Percentiles rank a stretch among this genome's conserved stretches.
phyloP scores from a whole-genome alignment of 2,113 vertebrate species.

The Taxidea taxus region DNA sequence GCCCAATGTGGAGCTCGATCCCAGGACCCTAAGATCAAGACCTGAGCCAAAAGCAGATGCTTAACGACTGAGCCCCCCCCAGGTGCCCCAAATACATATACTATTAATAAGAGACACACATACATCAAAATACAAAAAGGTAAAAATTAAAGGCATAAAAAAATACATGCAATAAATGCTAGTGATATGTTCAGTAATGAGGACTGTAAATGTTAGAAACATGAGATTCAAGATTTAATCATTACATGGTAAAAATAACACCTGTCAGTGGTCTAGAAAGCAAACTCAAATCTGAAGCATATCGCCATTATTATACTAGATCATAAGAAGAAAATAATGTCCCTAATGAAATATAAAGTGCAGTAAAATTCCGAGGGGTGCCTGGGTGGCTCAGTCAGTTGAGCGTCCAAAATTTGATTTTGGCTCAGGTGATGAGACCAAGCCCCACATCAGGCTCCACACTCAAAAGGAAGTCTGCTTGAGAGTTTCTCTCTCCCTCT shows the following conservation, averaged over 20 bases:
- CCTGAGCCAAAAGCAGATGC: too few relatives aligned
- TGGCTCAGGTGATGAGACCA: not conserved
- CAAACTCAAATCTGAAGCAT: not conserved
- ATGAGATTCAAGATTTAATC: not conserved
- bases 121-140: not conserved
- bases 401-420: not conserved
- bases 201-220: not conserved
- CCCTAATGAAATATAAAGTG: not conserved
- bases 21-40: too few relatives aligned
- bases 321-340: not conserved
- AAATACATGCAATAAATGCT: not conserved
- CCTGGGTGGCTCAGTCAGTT: not conserved
- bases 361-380: not conserved
- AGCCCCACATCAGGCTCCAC: not conserved
- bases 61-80: too few relatives aligned
- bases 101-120: not conserved
- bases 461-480: not conserved
- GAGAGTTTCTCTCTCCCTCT: not conserved
- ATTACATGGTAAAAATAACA: not conserved
- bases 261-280: not conserved
- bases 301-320: not conserved
- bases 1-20: accelerated
- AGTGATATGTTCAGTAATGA: not conserved
- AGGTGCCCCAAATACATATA: not conserved
- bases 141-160: not conserved